Base-by-base conservation (phyloP, 2,113 vertebrate genomes). In the Boleophthalmus pectinirostris region DNA sequence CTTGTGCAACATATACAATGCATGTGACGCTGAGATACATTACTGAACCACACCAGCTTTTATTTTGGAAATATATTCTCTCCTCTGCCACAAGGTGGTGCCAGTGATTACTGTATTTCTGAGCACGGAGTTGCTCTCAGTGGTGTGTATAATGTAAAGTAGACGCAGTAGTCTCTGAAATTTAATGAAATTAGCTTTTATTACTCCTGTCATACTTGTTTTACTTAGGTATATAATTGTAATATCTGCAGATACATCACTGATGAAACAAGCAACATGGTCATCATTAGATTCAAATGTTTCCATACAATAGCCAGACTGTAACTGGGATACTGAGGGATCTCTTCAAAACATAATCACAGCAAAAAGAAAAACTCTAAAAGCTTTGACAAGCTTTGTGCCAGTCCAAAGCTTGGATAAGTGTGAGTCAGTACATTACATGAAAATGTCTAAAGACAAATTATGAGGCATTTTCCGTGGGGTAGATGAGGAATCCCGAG, bases 401-500 rank as follows among this genome's bases (percentile, higher is more conserved):
- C n/a, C n/a, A 23, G 53, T 56, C n/a, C 54, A 23, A 58, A 58
- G 23, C 29, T 35, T 35, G 58, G 13, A 60, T 60, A 60, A 60
- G 0, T 7, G 24, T 4, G 20, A 35, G 15, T 33, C 14, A 29
- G 11, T 35, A 8, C 60, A 64, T 25, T 43, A 43, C 38, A 43
- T 43, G 9, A 43, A 43, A 43, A 43, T 43, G 10, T 0, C 38
- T 10, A 54, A 54, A 54, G 49, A 20, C 3, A 51, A 0, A 6
- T 18, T 2, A n/a, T n/a, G 1, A 53, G 5, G n/a, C n/a, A 54
- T 21, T 54, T 54, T 35, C 13, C 15, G 21, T 2, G 20, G 79
- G 35, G 46, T 89, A 86, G 47, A 90, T 35, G 66, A 91, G n/a
- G 51, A 73, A 77, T 11, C 87, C 90, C 16, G 85, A 77, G 75